Evolutionary conservation across 2,113 vertebrate species (phyloP).

Genomic region (Elgaria multicarinata): DNA sequence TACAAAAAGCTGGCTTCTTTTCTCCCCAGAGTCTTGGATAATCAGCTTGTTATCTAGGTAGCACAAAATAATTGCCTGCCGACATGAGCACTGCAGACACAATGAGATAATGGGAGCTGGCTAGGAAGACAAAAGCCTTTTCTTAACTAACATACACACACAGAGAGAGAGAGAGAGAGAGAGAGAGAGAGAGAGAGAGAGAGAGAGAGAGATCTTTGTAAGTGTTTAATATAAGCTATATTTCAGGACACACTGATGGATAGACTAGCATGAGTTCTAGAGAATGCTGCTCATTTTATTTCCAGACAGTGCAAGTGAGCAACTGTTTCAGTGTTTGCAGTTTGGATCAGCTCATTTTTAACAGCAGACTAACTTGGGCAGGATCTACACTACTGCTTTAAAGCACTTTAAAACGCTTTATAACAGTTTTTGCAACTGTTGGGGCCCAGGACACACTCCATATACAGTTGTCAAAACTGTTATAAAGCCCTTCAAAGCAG

Average conservation of each 20-base stretch:
- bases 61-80: constrained; percentile 55
- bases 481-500: too few species aligned
- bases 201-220: constrained; percentile 44
- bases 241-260: constrained; percentile 35
- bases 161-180: background rate
- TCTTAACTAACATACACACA: constrained; percentile 63
- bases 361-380: background rate
- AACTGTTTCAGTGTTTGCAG: background rate
- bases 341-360: background rate
- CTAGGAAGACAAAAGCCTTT: constrained; percentile 60
- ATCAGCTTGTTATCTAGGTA: constrained; percentile 72
- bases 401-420: too few species aligned
- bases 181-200: background rate
- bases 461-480: too few species aligned
- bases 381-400: too few species aligned
- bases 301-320: background rate
- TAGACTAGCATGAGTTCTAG: background rate
- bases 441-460: too few species aligned
- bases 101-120: constrained; percentile 65
- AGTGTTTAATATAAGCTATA: constrained; percentile 50
- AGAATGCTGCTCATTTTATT: background rate
- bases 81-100: constrained; percentile 49
- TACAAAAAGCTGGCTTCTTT: constrained; percentile 57
- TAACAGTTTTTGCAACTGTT: too few species aligned
- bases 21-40: constrained; percentile 68